Conservation (phyloP, 2,888 invertebrate species). For the Pyralis farinalis region DNA sequence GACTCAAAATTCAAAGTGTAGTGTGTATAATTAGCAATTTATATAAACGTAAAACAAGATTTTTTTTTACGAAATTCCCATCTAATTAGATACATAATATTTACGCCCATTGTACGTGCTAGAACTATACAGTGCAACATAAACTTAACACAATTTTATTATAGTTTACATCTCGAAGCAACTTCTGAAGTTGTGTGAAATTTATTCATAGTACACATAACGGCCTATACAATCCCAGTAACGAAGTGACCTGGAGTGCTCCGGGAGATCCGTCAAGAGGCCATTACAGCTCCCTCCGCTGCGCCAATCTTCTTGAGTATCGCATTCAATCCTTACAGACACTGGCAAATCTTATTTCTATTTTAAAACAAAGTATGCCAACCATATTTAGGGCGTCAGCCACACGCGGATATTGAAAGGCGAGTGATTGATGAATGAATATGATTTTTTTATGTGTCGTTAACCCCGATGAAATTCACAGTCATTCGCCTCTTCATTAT, state of each 20-base stretch:
- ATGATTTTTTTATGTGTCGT: conserved; percentile 19
- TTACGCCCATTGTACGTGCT: too few species aligned
- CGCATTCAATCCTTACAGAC: conserved; percentile 60
- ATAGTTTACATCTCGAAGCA: conserved; percentile 30
- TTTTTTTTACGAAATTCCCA: too few species aligned
- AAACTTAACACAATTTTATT: conserved; percentile 24
- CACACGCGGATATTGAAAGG: conserved; percentile 13
- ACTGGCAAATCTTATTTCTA: conserved; percentile 40
- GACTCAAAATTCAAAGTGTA: too few species aligned
- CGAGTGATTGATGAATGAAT: conserved; percentile 22
- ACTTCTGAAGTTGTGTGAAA: conserved; percentile 42
- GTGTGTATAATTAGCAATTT: too few species aligned
- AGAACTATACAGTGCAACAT: neutral
- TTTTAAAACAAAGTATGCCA: conserved; percentile 23
- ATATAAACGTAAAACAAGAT: too few species aligned
- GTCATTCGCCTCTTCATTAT: conserved; percentile 8
- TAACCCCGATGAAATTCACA: conserved; percentile 8
- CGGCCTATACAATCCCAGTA: conserved; percentile 67
- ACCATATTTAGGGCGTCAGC: conserved; percentile 12
- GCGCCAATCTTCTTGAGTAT: conserved; percentile 72
- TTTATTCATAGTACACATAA: conserved; percentile 66
- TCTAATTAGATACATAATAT: too few species aligned
- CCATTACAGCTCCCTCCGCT: conserved; percentile 69
- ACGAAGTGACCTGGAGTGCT: conserved; percentile 76
- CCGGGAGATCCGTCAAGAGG: conserved; percentile 68